Base-by-base conservation (phyloP, 1,140 invertebrate species). In the Platorchestia sp. region DNA sequence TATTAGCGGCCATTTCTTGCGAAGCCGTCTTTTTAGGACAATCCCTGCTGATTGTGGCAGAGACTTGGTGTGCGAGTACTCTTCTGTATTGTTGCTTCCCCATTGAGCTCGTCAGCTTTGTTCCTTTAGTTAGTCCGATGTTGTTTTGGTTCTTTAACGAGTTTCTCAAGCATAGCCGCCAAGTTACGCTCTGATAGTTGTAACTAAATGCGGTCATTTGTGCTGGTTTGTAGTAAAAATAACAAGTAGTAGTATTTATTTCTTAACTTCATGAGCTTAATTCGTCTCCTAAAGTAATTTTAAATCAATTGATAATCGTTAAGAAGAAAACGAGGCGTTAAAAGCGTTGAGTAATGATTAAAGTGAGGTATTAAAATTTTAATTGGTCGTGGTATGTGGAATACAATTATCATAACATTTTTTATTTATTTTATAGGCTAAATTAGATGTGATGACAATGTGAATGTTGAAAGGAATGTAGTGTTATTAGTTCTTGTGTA, bases 21-120 rank as follows among this genome's bases (percentile, higher is more conserved):
- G 59, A 90, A 44, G 41, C 87, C 44, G 10, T 43, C 87, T 90
- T 90, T 90, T 90, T 90, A 43, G 87, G 87, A 90, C 87, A 90
- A 42, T 10, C 87, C 44, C 87, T 19, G 22, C 87, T 90, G 44
- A 90, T 90, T 27, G 87, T 90, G 42, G 87, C 7, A 90, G 87
- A 44, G 41, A 27, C 41, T 90, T 36, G 41, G 87, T 90, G 87
- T 90, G 59, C 36, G 7, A 75, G 87, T 90, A 42, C 87, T 43
- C 87, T 42, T 90, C 87, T 42, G 87, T 90, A 90, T 90, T 90
- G 87, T 90, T 45, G 41, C 87, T 14, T 90, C 36, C 44, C 87
- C 42, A 90, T 90, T 90, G 87, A 90, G 41, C 44, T 36, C 87
- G 87, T 27, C 41, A 90, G 87, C 44, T 90, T 90, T 90, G 44